A percentile compares a stretch with the other conserved stretches of the same genome.
Evolutionary conservation across 2,888 invertebrate genomes (phyloP).

Genomic region (Rhingia rostrata): DNA sequence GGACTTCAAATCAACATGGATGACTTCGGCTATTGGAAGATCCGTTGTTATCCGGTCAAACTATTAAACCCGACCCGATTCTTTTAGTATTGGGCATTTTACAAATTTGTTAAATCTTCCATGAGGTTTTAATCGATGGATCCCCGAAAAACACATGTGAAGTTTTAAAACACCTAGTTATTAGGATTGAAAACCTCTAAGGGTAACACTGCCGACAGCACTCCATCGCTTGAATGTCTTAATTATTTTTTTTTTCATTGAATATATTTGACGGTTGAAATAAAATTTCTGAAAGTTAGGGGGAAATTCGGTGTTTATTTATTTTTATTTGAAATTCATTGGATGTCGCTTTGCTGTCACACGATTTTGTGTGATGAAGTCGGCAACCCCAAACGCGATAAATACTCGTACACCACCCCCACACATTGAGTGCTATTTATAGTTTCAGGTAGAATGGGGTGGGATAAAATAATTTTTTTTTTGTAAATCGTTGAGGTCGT

Average conservation of each 20-base stretch:
- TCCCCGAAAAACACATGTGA: too few species aligned
- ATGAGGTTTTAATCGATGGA: too few species aligned
- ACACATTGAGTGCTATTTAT: conserved; percentile 40
- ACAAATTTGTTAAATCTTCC: too few species aligned
- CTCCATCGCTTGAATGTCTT: conserved; percentile 14
- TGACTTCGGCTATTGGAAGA: too few species aligned
- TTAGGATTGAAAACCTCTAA: too few species aligned
- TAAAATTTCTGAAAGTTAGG: not conserved
- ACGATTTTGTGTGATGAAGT: conserved; percentile 23
- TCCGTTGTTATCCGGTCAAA: too few species aligned
- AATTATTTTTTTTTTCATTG: not conserved
- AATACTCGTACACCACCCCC: conserved; percentile 17
- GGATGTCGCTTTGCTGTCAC: conserved; percentile 20
- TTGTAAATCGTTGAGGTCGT: conserved; percentile 17
- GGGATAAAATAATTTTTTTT: conserved; percentile 31
- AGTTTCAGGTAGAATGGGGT: conserved; percentile 32
- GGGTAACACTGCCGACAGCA: too few species aligned
- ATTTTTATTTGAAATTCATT: conserved; percentile 43
- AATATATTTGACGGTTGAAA: conserved; percentile 7
- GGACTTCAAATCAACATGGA: too few species aligned
- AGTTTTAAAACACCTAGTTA: too few species aligned
- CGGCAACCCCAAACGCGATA: conserved; percentile 40
- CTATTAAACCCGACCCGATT: too few species aligned
- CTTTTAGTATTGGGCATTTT: too few species aligned
- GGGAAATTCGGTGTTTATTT: conserved; percentile 19